Evolutionary conservation across 2,797 vertebrate genomes (phyloP), one percentile per base, ranked within the genome.

Genomic region (Dryobates pubescens): DNA sequence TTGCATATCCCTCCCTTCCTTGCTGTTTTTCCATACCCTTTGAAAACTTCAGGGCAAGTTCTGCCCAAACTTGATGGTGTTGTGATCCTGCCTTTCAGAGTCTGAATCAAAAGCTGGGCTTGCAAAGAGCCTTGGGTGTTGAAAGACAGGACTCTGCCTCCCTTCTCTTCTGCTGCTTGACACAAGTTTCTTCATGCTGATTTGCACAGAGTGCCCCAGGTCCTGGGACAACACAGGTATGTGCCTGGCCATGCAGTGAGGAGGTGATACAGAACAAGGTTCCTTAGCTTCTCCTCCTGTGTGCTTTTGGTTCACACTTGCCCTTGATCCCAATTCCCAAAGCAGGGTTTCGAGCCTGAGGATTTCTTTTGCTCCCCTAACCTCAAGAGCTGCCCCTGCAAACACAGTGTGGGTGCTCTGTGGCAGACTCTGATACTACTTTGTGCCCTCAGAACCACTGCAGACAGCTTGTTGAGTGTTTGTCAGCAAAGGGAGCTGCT

Each of bases 401-500:
- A 73, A 4, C 13, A 1, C 1, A 2, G 18, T 0, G 6, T 24
- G 70, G 56, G 23, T 6, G 53, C 58, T 74, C 30, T 24, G 29
- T 12, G 43, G 59, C 27, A 41, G 69, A 36, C 10, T 43, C 32
- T 51, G 64, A 5, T 2, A 1, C 2, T 16, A 4, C 23, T 36
- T 4, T 6, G 17, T 34, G 24, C 47, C 12, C 77, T 70, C 47
- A 26, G 72, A 41, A 10, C 5, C 68, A 7, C 69, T 68, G 93
- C 45, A 36, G 22, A 2, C 4, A 10, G 58, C 6, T 7, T 1
- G 30, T 18, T 5, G 64, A 56, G 58, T 53, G 69, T 90, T 89
- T 47, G 82, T 59, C 59, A 73, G 76, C 65, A 84, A 72, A 91
- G n/a, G 49, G 29, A 86, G 74, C 89, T 81, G 72, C 14, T 54